Base-by-base conservation (phyloP, 2,113 vertebrate genomes). In the Podarcis muralis region DNA sequence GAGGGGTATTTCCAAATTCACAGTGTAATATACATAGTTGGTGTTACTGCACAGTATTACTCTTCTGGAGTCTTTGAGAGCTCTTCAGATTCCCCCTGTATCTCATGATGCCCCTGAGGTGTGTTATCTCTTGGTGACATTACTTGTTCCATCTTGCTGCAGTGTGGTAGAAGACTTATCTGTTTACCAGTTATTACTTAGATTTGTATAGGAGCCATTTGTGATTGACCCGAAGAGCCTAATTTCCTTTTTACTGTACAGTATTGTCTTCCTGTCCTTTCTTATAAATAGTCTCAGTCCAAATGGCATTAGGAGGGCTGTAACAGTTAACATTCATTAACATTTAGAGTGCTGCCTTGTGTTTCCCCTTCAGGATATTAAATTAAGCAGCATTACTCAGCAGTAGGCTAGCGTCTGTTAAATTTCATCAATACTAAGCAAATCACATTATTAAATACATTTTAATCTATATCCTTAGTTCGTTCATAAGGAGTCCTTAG, bases 151-250 rank as follows among this genome's bases (percentile, higher is more conserved):
- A 82, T 88, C 91, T 91, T 48, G 74, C 80, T 88, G 89, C 92
- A 77, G 92, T n/a, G 83, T 2, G 2, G 76, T 1, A 9, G 79
- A 5, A 91, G 93, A 95, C 93, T 96, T 95, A 96, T 95, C 93
- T 96, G 94, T 95, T 96, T 96, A 94, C 92, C 84, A 76, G 91
- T 85, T 90, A 86, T 90, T 94, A 82, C 84, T 93, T 92, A 90
- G 83, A 93, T 94, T 94, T 90, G 3, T 74, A 57, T 89, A 94
- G 87, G 89, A 85, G 71, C 75, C 89, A 87, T 93, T 91, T 84
- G 92, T 90, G 89, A 90, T 62, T 90, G 81, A 92, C 90, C 81
- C 82, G 75, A 93, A 92, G 65, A 93, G 53, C 68, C 74, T 85
- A 90, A 92, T 95, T 96, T 95, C 92, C 90, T 91, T 87, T 93